A percentile compares a stretch with the other conserved stretches of the same genome.
Evolutionary conservation across 2,113 vertebrate genomes (phyloP).

Genomic region (Gorilla gorilla): DNA sequence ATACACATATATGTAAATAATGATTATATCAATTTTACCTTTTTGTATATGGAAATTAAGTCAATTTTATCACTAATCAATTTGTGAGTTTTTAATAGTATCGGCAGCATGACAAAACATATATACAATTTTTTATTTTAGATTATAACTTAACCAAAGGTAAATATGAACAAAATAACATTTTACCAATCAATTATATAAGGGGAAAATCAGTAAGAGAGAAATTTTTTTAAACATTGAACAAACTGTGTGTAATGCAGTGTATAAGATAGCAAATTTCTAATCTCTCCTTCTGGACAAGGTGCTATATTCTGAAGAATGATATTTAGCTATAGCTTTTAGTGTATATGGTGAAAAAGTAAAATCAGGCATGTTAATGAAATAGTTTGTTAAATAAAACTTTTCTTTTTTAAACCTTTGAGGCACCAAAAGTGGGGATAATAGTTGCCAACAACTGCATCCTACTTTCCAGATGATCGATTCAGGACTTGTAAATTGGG

Average conservation of each 20-base stretch:
- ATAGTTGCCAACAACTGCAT: not conserved
- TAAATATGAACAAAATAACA: not conserved
- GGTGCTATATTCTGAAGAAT: not conserved
- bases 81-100: not conserved
- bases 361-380: not conserved
- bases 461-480: not conserved
- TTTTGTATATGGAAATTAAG: not conserved
- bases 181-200: not conserved
- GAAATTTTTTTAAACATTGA: not conserved
- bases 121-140: not conserved
- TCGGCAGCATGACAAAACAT: not conserved
- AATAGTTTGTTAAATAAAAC: not conserved
- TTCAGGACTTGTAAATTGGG: not conserved
- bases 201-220: not conserved
- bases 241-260: not conserved
- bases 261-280: not conserved
- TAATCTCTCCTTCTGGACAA: not conserved
- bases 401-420: not conserved
- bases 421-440: not conserved
- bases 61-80: not conserved
- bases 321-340: not conserved
- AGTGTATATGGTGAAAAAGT: not conserved
- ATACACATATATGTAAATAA: not conserved
- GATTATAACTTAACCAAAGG: not conserved
- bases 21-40: not conserved